Evolutionary conservation across 2,797 vertebrate species (phyloP).

Genomic region (Microctenopoma stevenorrisi): DNA sequence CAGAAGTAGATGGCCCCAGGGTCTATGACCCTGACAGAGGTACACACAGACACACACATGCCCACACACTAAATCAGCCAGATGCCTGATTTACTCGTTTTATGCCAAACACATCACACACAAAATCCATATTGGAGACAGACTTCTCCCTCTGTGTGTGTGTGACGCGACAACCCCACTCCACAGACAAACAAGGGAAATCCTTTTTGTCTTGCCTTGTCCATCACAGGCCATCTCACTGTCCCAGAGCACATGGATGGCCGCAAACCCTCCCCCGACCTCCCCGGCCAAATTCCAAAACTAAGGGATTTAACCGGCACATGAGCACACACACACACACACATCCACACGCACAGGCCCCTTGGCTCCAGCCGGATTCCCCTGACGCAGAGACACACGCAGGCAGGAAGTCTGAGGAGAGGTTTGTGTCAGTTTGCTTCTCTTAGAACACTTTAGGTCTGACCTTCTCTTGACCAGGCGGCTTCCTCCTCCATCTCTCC

Average conservation of each 20-base stretch:
- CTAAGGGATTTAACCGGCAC: slow-evolving; percentile 43
- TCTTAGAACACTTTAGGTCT: slow-evolving; percentile 77
- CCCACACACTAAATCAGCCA: slow-evolving; percentile 54
- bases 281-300: slow-evolving; percentile 47
- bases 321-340: slow-evolving; percentile 31
- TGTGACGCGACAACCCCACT: slow-evolving; percentile 53
- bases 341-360: slow-evolving; percentile 35
- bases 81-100: slow-evolving; percentile 55
- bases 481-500: slow-evolving; percentile 76
- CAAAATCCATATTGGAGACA: slow-evolving; percentile 66
- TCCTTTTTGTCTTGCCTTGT: slow-evolving; percentile 83
- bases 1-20: slow-evolving; percentile 70
- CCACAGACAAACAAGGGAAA: slow-evolving; percentile 84
- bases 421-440: slow-evolving; percentile 82
- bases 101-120: slow-evolving; percentile 41
- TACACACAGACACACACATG: slow-evolving; percentile 24
- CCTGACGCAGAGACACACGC: slow-evolving; percentile 81
- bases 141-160: slow-evolving; percentile 56
- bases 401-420: slow-evolving; percentile 83
- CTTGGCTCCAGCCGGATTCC: slow-evolving; percentile 80
- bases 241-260: slow-evolving; percentile 67
- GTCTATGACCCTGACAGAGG: slow-evolving; percentile 69
- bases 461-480: slow-evolving; percentile 81
- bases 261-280: slow-evolving; percentile 45
- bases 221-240: slow-evolving; percentile 75